These are phyloP conservation scores for Eulithis prunata DNA, from an alignment of 2,888 invertebrate genomes.

Conservation along the genomic window DNA sequence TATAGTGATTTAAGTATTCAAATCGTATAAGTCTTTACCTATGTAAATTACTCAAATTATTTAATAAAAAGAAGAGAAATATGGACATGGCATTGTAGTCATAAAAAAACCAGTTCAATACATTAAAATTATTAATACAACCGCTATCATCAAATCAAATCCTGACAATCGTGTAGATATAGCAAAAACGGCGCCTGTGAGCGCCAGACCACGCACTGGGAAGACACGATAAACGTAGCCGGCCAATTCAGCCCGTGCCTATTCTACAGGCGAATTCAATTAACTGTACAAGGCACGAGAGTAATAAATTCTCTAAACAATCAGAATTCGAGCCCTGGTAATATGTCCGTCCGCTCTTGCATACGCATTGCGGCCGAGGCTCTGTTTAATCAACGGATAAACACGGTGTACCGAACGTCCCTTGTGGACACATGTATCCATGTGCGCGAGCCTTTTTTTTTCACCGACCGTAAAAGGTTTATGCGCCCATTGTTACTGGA, in stretches of 20 bases:
- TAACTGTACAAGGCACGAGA: constrained; percentile 83
- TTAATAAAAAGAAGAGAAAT: too few species aligned
- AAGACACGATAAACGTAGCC: constrained; percentile 75
- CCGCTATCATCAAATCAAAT: constrained; percentile 42
- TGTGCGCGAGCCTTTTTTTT: constrained; percentile 52
- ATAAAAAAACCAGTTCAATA: too few species aligned
- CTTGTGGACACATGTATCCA: constrained; percentile 65
- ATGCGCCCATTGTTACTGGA: constrained; percentile 65
- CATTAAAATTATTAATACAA: constrained; percentile 13
- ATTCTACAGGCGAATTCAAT: constrained; percentile 83
- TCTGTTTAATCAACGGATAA: constrained; percentile 82
- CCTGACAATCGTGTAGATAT: constrained; percentile 45
- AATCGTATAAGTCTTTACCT: too few species aligned
- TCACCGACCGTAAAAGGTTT: constrained; percentile 64
- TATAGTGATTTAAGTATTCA: too few species aligned
- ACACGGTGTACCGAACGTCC: constrained; percentile 67
- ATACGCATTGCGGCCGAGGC: constrained; percentile 81
- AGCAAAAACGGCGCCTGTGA: constrained; percentile 60
- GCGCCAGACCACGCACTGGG: constrained; percentile 62
- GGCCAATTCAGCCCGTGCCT: constrained; percentile 76
- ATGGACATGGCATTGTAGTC: too few species aligned
- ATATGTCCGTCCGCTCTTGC: constrained; percentile 80
- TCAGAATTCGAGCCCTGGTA: constrained; percentile 83
- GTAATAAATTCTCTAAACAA: constrained; percentile 85
- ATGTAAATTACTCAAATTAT: too few species aligned